These are phyloP conservation scores for Mycalesis mineus DNA, from an alignment of 2,888 invertebrate species.

Conservation along the genomic window DNA sequence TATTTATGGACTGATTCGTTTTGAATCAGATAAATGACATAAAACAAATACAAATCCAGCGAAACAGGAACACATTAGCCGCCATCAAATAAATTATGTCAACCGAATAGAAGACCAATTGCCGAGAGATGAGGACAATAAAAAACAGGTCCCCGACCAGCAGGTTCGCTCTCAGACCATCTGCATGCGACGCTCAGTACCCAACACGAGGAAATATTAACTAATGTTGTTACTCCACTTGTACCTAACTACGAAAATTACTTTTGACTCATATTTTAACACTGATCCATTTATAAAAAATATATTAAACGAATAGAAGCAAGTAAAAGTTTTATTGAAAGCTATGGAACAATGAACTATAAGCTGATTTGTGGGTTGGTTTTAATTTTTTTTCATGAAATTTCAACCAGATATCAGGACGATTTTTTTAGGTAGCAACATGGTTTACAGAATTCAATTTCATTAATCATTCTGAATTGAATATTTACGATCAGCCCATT, in stretches of 20 bases:
- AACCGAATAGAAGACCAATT: slow-evolving; percentile 8
- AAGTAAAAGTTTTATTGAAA: no score
- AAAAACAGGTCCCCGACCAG: slow-evolving; percentile 20
- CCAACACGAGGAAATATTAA: neutral
- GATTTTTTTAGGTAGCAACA: no score
- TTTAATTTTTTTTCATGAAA: no score
- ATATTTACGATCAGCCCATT: no score
- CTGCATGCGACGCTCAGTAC: neutral
- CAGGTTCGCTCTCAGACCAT: slow-evolving; percentile 3
- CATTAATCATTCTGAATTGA: no score
- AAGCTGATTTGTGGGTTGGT: no score
- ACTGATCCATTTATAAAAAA: no score
- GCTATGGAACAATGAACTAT: no score
- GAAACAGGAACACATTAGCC: slow-evolving; percentile 28
- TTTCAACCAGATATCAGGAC: no score
- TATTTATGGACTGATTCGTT: slow-evolving; percentile 21
- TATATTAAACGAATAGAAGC: no score
- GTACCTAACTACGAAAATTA: neutral
- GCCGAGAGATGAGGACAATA: slow-evolving; percentile 11
- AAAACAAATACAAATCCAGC: slow-evolving; percentile 26
- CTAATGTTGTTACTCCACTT: neutral
- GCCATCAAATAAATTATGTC: slow-evolving; percentile 28
- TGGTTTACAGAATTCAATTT: no score
- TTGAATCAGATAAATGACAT: slow-evolving; percentile 26
- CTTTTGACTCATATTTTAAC: neutral